Conservation (phyloP, 1,140 invertebrate species). For the Halictus rubicundus region DNA sequence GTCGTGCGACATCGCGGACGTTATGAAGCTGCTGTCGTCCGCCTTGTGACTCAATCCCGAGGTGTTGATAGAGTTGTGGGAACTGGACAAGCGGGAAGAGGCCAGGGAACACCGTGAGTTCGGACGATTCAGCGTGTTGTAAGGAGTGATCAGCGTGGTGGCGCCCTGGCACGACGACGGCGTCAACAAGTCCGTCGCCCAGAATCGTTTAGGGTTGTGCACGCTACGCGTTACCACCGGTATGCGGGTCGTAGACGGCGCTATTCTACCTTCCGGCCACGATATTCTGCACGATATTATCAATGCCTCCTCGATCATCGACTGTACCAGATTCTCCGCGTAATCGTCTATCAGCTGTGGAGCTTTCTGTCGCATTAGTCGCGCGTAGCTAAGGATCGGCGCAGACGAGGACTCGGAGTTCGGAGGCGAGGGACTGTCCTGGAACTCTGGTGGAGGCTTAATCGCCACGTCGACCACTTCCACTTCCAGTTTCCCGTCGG, state of each 20-base stretch:
- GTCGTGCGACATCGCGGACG: constrained; percentile 91
- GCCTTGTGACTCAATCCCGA: constrained; percentile 85
- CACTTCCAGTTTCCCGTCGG: constrained; percentile 74
- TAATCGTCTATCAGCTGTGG: constrained; percentile 71
- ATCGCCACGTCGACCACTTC: constrained; percentile 82
- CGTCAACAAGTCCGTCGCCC: constrained; percentile 83
- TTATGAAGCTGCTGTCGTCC: constrained; percentile 92
- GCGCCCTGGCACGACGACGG: constrained; percentile 82
- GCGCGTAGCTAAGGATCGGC: constrained; percentile 69
- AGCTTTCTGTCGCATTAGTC: constrained; percentile 60
- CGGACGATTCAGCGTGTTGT: constrained; percentile 82
- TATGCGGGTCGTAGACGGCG: constrained; percentile 46
- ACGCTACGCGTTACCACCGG: constrained; percentile 49
- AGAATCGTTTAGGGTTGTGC: constrained; percentile 80
- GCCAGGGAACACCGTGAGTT: constrained; percentile 87
- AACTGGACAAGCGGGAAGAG: constrained; percentile 88
- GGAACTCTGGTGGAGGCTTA: constrained; percentile 90
- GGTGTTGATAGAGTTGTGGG: constrained; percentile 89
- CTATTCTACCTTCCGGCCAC: constrained; percentile 76
- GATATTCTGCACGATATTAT: constrained; percentile 75
- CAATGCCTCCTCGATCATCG: constrained; percentile 74
- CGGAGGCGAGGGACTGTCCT: constrained; percentile 82
- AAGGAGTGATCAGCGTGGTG: constrained; percentile 77
- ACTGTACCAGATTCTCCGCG: constrained; percentile 71
- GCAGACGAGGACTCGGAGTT: constrained; percentile 74